Base-by-base conservation (phyloP, 2,113 vertebrate species). In the Tylochromis polylepis region DNA sequence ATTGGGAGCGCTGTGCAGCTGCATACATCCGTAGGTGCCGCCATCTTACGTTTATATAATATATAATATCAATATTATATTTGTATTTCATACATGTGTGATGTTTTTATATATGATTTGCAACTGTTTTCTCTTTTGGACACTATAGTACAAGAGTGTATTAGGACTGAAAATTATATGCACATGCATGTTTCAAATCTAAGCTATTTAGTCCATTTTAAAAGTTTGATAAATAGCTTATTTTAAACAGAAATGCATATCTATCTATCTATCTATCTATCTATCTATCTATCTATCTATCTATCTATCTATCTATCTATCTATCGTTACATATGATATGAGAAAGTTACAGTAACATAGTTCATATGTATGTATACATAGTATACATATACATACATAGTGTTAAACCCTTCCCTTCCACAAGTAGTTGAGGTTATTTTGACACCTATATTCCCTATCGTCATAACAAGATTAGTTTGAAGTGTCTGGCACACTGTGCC, bases 391-490 rank as follows among this genome's bases (percentile, higher is more conserved):
- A n/a, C n/a, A n/a, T 38, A 36, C 60, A 65, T 65, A 38, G 49
- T 60, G 55, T 80, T 46, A 65, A 85, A 84, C 55, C 22, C 46
- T 58, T 43, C 34, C 55, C 41, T 62, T 85, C 62, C 72, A 90
- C 83, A 91, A 81, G 80, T 88, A 79, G 34, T 46, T 89, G 41
- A 56, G 62, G 86, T 88, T 85, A 77, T 88, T 89, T 87, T 91
- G 84, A 93, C 86, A 84, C 87, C 81, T 87, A 53, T 78, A 82
- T 91, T 89, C 70, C 49, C 70, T 78, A 55, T 86, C 82, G 43
- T 83, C 79, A 93, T 90, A 86, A 87, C 79, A 87, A 88, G 85
- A 92, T 80, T 84, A 83, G 87, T 89, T 49, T 85, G 83, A 91
- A 91, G 84, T 90, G 87, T 88, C 81, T 43, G 29, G 43, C 57